A percentile compares a stretch with the other conserved stretches of the same genome.
These are phyloP conservation scores for Pandion haliaetus DNA, from an alignment of 2,113 vertebrate genomes.

Conservation along the genomic window DNA sequence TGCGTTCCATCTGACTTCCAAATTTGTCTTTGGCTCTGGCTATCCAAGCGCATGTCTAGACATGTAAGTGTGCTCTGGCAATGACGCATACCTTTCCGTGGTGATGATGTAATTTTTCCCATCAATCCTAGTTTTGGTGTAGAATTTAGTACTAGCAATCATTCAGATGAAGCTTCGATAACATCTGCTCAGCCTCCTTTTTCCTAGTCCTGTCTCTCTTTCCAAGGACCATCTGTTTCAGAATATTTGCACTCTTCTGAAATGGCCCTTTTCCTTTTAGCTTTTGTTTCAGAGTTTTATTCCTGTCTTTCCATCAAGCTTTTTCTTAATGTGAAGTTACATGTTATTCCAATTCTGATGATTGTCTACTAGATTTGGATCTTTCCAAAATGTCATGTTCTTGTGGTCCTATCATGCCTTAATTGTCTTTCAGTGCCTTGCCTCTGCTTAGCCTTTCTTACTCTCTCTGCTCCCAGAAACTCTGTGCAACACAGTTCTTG, in stretches of 20 bases:
- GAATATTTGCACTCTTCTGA: neutral
- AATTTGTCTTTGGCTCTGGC: slow-evolving; percentile 16
- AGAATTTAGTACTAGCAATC: slow-evolving; percentile 14
- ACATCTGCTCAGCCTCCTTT: slow-evolving; percentile 24
- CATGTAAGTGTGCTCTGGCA: neutral
- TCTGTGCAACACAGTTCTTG: neutral
- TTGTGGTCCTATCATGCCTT: neutral
- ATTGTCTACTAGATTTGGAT: neutral
- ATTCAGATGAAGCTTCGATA: neutral
- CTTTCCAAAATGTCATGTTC: neutral
- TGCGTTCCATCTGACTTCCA: slow-evolving; percentile 40
- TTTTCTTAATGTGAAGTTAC: neutral
- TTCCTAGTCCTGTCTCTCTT: neutral
- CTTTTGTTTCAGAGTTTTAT: neutral
- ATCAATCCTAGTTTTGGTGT: slow-evolving; percentile 2
- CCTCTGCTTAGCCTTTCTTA: neutral
- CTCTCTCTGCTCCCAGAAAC: neutral
- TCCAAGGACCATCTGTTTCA: slow-evolving; percentile 35
- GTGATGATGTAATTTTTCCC: neutral
- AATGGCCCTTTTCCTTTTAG: neutral
- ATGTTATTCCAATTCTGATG: neutral
- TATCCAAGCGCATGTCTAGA: neutral
- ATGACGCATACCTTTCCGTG: neutral
- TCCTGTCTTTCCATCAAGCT: neutral
- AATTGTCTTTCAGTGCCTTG: neutral